A percentile compares a stretch with the other conserved stretches of the same genome.
Evolutionary conservation across 2,113 vertebrate genomes (phyloP).

Genomic region (Dascyllus trimaculatus): DNA sequence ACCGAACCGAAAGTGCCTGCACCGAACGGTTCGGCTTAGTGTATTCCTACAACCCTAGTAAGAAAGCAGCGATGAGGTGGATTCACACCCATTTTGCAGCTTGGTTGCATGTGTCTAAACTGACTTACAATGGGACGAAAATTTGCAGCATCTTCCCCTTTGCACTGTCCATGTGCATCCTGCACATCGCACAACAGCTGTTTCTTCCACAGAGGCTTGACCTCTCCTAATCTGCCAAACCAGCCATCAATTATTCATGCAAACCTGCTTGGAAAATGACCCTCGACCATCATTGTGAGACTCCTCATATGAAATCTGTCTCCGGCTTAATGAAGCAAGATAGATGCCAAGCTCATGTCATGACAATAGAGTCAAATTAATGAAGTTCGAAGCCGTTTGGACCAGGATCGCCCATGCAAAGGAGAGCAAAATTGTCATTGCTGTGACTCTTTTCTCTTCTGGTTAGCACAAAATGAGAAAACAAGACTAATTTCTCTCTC

Average conservation of each 20-base stretch:
- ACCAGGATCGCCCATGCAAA: not conserved
- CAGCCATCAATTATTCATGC: slow-evolving; percentile 63
- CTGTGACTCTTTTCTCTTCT: not conserved
- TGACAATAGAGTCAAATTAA: slow-evolving; percentile 45
- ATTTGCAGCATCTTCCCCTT: not conserved
- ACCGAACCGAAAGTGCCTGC: too few relatives aligned
- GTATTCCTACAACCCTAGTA: too few relatives aligned
- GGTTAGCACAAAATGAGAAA: slow-evolving; percentile 41
- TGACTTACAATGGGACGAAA: not conserved
- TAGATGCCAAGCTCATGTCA: slow-evolving; percentile 47
- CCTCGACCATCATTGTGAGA: slow-evolving; percentile 47
- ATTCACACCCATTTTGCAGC: not conserved
- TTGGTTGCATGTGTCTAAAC: not conserved
- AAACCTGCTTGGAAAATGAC: slow-evolving; percentile 53
- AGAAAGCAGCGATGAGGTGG: not conserved
- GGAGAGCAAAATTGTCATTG: not conserved
- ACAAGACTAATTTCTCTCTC: not conserved
- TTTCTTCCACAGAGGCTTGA: slow-evolving; percentile 30
- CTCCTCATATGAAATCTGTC: slow-evolving; percentile 58
- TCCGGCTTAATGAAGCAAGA: slow-evolving; percentile 61
- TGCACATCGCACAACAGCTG: slow-evolving; percentile 35
- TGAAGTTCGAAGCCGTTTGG: slow-evolving; percentile 23
- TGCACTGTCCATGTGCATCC: not conserved
- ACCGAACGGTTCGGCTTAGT: too few relatives aligned
- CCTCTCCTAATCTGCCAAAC: slow-evolving; percentile 52